Evolutionary conservation across 2,113 vertebrate genomes (phyloP).

Genomic region (Calyptomena viridis): DNA sequence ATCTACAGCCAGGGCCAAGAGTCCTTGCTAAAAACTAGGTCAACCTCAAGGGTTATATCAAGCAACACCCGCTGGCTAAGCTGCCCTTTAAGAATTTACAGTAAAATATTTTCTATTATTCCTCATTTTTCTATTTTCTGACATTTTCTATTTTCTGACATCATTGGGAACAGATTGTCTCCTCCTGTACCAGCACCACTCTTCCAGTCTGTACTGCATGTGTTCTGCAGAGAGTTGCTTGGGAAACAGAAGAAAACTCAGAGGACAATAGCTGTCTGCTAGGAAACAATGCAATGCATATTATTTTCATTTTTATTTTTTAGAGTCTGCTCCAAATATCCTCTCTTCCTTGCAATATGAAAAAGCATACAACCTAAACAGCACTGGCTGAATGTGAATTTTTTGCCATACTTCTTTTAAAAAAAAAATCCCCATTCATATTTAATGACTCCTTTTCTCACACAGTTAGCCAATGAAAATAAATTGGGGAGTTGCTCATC

Average conservation of each 20-base stretch:
- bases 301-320: not conserved
- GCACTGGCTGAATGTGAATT: not conserved
- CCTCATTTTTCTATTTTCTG: not conserved
- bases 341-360: not conserved
- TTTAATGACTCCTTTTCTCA: not conserved
- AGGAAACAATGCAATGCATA: not conserved
- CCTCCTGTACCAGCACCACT: not conserved
- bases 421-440: not conserved
- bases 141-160: not conserved
- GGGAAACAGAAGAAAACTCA: not conserved
- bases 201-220: not conserved
- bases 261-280: not conserved
- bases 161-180: not conserved
- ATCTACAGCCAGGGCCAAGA: not conserved
- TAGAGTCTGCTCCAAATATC: not conserved
- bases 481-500: not conserved
- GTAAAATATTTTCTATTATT: not conserved
- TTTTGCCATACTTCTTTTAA: not conserved
- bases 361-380: not conserved
- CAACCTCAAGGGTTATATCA: not conserved
- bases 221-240: not conserved
- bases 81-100: not conserved
- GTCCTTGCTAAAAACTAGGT: not conserved
- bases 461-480: not conserved
- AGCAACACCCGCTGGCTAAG: not conserved